Base-by-base conservation (phyloP, 2,888 invertebrate genomes). In the Seira musarum region DNA sequence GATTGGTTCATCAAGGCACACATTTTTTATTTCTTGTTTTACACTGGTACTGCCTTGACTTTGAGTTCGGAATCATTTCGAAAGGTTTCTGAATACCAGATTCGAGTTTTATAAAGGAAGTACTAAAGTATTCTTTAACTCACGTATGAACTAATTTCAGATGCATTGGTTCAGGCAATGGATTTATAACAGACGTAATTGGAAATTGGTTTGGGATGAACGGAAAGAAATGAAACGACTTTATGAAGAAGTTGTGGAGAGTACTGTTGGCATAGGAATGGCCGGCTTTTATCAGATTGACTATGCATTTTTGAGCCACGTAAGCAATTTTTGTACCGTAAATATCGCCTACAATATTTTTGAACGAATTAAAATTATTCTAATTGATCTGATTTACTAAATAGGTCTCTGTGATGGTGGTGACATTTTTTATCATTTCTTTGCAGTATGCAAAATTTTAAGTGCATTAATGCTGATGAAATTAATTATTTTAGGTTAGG, bases 351-450 rank as follows among this genome's bases (percentile, higher is more conserved):
- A 15, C 21, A 8, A 15, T 24, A 21, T 21, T 10, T 21, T 60
- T 60, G 60, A 60, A 8, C 17, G 6, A 15, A 21, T 63, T 8
- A 63, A 13, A 21, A 30, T 30, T 2, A 30, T 30, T 30, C 30
- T 30, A 30, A 30, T 30, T 22, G n/a, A 5, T 22, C 17, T 0
- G 63, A 25, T 25, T 68, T 2, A 13, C 3, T 24, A 35, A 49
- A 1, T 13, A 72, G 72, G 53, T 35, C 1, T 21, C 60, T 8
- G 66, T 40, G 6, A 66, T 73, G 73, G 22, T 73, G 1, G 66
- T 73, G 0, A 73, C 73, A 6, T 66, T 66, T 25, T 73, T 73
- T n/a, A 73, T 73, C 6, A 73, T 73, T 17, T 73, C 73, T 15
- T 22, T 73, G n/a, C 73, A 73, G 49, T 72, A 72, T 35, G 64